Percentiles rank a stretch among this genome's conserved stretches.
phyloP scores from a whole-genome alignment of 2,888 invertebrate species.

The Rhogogaster chlorosoma region DNA sequence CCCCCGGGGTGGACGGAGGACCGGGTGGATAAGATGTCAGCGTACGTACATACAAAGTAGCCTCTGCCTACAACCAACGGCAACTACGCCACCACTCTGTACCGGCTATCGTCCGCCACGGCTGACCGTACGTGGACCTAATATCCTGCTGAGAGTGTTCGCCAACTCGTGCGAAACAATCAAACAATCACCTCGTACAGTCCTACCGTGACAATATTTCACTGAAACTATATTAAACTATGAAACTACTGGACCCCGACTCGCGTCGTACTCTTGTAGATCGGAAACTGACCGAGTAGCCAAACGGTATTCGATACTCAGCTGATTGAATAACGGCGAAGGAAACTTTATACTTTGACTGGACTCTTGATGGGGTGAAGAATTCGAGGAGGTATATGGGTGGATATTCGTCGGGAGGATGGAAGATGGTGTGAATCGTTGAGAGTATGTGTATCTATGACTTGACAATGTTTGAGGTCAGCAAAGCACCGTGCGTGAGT shows the following conservation, averaged over 20 bases:
- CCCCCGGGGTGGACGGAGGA: constrained; percentile 68
- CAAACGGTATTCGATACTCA: not conserved
- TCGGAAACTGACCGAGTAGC: not conserved
- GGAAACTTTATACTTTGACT: not conserved
- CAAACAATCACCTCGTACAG: no score
- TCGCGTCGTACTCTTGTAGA: not conserved
- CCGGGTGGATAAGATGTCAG: constrained; percentile 76
- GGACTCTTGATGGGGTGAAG: not conserved
- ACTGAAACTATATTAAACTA: not conserved
- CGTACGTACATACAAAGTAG: constrained; percentile 78
- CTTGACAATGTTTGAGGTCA: constrained; percentile 45
- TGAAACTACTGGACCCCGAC: not conserved
- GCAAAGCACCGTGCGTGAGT: not conserved
- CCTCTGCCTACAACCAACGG: constrained; percentile 61
- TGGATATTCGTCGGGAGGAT: not conserved
- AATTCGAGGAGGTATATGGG: not conserved
- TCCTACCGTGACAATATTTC: not conserved
- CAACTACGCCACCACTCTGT: constrained; percentile 30
- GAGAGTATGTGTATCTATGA: not conserved
- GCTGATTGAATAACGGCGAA: not conserved
- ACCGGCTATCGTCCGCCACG: constrained; percentile 33
- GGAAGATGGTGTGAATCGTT: not conserved
- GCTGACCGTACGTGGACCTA: constrained; percentile 32
- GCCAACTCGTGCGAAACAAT: not conserved
- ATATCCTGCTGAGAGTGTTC: constrained; percentile 6